Evolutionary conservation across 2,797 vertebrate species (phyloP), one percentile per base, ranked within the genome.

Genomic region (Synaphobranchus kaupii): DNA sequence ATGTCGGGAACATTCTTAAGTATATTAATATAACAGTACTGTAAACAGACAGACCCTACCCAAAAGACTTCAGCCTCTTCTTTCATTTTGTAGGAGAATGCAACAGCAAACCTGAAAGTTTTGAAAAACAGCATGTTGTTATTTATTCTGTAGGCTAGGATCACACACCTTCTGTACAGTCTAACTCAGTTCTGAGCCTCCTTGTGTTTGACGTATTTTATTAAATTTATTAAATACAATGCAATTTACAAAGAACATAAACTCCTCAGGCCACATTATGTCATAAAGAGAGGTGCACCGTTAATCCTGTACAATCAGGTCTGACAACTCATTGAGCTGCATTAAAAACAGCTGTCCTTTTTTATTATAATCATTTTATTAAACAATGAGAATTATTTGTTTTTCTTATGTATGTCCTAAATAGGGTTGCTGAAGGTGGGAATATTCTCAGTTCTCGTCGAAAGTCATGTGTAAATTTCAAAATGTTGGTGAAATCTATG

Each of bases 51-150:
- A 10, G 88, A 89, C 96, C 97, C 0, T 97, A 99, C 98, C 98
- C 98, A 96, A 90, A 94, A 92, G 17, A 89, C 83, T 90, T 95
- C 93, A 0, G 97, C 98, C 50, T 91, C 91, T 85, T 97, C 96
- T 95, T 96, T 98, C 94, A 99, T 94, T 52, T 96, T 92, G 87
- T 95, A 91, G 0, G 97, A 97, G 94, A 99, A 99, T 28, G 98
- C 98, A 86, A 99, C 97, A 0, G 97, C 97, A 93, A 99, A 99
- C 93, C 98, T 99, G 93, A 80, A 90, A 78, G 73, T 78, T 78
- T 20, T 15, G 78, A 81, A 58, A 56, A 54, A 56, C 31, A 56
- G 3, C 25, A 13, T 25, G 10, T 82, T 83, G 48, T 66, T n/a
- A 7, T 63, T 60, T 17, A 34, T 15, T 0, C 76, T 63, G 13